A percentile compares a stretch with the other conserved stretches of the same genome.
Conservation (phyloP, 2,113 vertebrate genomes). For the Pseudopodoces humilis region DNA sequence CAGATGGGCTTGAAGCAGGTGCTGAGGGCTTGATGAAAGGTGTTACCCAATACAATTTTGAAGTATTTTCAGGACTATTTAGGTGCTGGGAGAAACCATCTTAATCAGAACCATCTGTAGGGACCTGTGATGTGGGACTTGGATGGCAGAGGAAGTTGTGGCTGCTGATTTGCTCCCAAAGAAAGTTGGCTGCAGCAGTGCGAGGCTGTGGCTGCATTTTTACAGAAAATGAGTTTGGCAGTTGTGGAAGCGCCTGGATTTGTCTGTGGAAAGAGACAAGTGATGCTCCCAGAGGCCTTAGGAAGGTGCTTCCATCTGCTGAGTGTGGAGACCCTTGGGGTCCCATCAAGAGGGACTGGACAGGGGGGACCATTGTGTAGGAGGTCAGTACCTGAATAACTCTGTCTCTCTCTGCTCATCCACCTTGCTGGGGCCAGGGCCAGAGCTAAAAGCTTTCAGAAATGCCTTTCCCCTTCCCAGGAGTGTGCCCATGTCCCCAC, state of each 20-base stretch:
- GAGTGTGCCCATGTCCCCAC: fast-evolving
- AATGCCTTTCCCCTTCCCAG: neutral
- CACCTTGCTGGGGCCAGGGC: neutral
- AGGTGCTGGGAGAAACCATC: neutral
- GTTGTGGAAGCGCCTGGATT: neutral
- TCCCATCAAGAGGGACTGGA: neutral
- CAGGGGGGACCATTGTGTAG: fast-evolving
- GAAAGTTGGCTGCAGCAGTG: neutral
- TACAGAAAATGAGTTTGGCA: neutral
- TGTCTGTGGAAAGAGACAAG: neutral
- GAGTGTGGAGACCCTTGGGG: fast-evolving
- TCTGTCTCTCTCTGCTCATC: neutral
- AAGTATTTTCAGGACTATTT: neutral
- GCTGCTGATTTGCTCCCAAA: neutral
- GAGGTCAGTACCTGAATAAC: neutral
- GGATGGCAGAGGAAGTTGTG: neutral
- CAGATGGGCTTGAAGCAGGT: neutral
- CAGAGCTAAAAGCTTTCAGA: neutral
- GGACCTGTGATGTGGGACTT: neutral
- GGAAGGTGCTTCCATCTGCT: neutral
- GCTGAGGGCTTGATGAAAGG: neutral
- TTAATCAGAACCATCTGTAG: neutral
- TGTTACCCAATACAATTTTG: neutral
- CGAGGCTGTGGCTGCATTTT: neutral
- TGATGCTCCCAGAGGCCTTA: neutral